Conservation (phyloP, 2,888 invertebrate genomes). For the Thymelicus lineola region DNA sequence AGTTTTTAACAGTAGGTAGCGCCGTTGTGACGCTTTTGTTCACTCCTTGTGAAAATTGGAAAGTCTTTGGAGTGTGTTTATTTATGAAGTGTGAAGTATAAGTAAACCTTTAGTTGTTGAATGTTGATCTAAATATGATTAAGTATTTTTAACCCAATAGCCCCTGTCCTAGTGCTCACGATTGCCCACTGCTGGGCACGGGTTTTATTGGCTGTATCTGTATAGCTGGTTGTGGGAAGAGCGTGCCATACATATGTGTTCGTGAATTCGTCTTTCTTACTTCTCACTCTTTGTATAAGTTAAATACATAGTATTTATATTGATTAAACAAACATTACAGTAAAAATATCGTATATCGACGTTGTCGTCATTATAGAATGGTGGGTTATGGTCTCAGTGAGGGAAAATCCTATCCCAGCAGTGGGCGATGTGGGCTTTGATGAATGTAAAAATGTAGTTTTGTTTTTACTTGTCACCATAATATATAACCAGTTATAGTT, state of each 20-base stretch:
- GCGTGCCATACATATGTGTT: slow-evolving; percentile 4
- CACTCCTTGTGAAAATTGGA: background rate
- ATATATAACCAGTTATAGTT: background rate
- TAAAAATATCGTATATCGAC: too few relatives aligned
- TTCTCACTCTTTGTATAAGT: background rate
- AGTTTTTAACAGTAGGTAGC: background rate
- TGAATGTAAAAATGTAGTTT: background rate
- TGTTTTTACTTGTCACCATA: background rate
- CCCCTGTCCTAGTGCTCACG: background rate
- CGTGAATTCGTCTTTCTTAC: background rate
- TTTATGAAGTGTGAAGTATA: background rate
- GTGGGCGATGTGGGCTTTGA: background rate
- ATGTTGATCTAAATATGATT: background rate
- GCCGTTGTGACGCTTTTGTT: background rate
- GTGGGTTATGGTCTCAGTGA: too few relatives aligned
- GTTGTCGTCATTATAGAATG: too few relatives aligned
- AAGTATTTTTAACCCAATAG: background rate
- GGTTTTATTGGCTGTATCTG: background rate
- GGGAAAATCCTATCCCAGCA: background rate
- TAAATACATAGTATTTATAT: too few relatives aligned
- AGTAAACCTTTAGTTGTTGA: background rate
- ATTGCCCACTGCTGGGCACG: background rate
- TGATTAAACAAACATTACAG: too few relatives aligned
- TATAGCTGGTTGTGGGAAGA: background rate
- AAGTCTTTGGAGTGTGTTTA: background rate